Evolutionary conservation across 2,797 vertebrate genomes (phyloP).

Genomic region (Discoglossus pictus): DNA sequence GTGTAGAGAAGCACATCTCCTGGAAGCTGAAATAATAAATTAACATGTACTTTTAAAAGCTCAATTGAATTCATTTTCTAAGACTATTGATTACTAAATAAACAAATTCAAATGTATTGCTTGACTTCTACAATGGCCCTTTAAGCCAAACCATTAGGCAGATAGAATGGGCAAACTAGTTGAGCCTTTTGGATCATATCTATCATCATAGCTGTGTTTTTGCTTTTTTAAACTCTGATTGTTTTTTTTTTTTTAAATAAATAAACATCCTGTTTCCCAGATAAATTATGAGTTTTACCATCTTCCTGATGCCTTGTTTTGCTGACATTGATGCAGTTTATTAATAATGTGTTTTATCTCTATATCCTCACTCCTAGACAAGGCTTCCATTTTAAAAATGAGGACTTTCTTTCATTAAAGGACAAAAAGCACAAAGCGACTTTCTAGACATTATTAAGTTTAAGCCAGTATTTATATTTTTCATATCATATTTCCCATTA

Average conservation of each 20-base stretch:
- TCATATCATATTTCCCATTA: slow-evolving; percentile 53
- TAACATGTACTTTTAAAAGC: too few species aligned
- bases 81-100: too few species aligned
- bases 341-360: slow-evolving; percentile 43
- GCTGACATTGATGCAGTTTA: slow-evolving; percentile 45
- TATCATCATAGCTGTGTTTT: too few species aligned
- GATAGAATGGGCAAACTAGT: too few species aligned
- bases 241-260: neutral
- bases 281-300: slow-evolving; percentile 33
- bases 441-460: slow-evolving; percentile 51
- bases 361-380: slow-evolving; percentile 55
- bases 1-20: too few species aligned
- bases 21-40: too few species aligned
- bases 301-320: slow-evolving; percentile 14
- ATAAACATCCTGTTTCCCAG: slow-evolving; percentile 13
- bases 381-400: slow-evolving; percentile 54
- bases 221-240: too few species aligned
- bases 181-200: too few species aligned
- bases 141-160: too few species aligned
- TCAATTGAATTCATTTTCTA: too few species aligned
- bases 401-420: slow-evolving; percentile 51
- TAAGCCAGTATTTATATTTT: slow-evolving; percentile 10
- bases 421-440: slow-evolving; percentile 30
- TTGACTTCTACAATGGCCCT: too few species aligned
- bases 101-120: too few species aligned